Percentiles rank a stretch among this genome's conserved stretches.
phyloP scores from a whole-genome alignment of 2,888 invertebrate species.

The Lasioglossum zephyrum region DNA sequence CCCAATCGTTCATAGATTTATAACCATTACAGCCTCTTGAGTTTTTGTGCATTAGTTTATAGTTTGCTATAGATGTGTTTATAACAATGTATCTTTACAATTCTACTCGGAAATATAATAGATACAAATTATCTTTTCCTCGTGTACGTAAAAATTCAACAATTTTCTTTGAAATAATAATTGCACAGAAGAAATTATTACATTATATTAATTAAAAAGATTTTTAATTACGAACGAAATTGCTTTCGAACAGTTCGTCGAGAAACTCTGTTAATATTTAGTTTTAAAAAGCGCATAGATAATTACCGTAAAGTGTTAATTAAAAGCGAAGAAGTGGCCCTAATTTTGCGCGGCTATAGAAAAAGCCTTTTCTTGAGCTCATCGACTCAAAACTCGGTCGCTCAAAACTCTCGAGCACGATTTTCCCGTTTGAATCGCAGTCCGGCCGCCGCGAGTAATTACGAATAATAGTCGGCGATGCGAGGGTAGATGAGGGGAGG shows the following conservation, averaged over 20 bases:
- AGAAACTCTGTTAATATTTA: not conserved
- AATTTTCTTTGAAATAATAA: too few species aligned
- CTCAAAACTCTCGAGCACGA: constrained; percentile 13
- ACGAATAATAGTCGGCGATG: constrained; percentile 48
- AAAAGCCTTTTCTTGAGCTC: too few species aligned
- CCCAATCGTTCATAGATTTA: not conserved
- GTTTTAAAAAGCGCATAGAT: not conserved
- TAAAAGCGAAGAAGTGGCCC: not conserved
- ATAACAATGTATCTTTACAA: too few species aligned
- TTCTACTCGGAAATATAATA: too few species aligned
- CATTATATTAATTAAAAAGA: too few species aligned
- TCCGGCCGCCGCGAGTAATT: constrained; percentile 38
- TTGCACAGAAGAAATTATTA: too few species aligned
- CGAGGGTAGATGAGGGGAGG: not conserved
- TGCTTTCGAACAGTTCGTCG: not conserved
- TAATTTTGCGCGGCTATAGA: not conserved
- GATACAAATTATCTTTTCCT: too few species aligned
- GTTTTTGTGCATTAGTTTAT: too few species aligned
- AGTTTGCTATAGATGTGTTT: too few species aligned
- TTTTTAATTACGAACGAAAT: not conserved
- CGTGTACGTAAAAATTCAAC: too few species aligned
- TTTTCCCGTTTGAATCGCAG: constrained; percentile 45
- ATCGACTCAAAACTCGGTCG: not conserved
- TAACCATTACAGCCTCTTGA: too few species aligned
- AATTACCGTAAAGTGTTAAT: not conserved